Conservation (phyloP, 1,140 invertebrate genomes). For the Myzus persicae region DNA sequence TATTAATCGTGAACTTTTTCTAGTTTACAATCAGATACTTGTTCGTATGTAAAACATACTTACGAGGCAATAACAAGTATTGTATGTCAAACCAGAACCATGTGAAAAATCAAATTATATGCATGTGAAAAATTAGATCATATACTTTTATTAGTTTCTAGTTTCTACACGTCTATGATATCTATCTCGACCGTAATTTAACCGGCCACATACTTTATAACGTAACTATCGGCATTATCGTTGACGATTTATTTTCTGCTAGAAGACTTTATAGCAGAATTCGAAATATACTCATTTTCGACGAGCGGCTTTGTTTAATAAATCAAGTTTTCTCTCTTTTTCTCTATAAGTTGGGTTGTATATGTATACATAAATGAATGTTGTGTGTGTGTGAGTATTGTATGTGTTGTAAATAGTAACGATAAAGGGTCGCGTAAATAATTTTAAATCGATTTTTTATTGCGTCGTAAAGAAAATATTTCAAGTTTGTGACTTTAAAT, state of each 20-base stretch:
- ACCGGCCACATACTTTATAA: background rate
- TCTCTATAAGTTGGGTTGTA: too few relatives aligned
- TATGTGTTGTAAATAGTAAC: background rate
- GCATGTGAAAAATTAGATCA: too few relatives aligned
- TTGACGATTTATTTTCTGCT: background rate
- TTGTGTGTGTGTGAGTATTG: background rate
- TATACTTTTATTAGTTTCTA: too few relatives aligned
- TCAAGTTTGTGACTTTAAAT: background rate
- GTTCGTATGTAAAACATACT: background rate
- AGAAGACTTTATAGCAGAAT: background rate
- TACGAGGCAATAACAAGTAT: background rate
- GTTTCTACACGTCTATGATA: too few relatives aligned
- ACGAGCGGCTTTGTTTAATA: background rate
- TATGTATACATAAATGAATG: too few relatives aligned
- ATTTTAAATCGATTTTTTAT: conserved; percentile 16
- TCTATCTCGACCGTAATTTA: too few relatives aligned
- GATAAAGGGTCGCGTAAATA: background rate
- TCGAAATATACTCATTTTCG: background rate
- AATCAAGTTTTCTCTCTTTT: background rate
- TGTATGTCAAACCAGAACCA: too few relatives aligned
- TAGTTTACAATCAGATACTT: background rate
- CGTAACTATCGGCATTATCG: background rate
- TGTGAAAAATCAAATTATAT: background rate
- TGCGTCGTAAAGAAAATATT: background rate
- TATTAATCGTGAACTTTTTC: background rate